A percentile compares a stretch with the other conserved stretches of the same genome.
These are phyloP conservation scores for Allophyes oxyacanthae DNA, from an alignment of 2,888 invertebrate species.

Conservation along the genomic window DNA sequence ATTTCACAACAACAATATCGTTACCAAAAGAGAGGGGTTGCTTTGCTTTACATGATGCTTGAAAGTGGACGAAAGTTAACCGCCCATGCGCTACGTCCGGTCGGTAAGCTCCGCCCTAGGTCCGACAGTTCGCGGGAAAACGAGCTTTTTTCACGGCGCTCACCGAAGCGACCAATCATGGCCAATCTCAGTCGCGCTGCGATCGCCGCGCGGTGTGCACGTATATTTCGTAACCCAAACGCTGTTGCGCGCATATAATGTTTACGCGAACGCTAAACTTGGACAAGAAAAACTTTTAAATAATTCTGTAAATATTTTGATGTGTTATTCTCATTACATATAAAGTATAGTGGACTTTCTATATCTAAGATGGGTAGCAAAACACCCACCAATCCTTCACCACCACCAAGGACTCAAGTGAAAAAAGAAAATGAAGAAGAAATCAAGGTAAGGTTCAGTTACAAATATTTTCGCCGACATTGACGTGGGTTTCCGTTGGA, in stretches of 20 bases:
- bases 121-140: constrained; percentile 72
- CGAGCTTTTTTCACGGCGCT: constrained; percentile 67
- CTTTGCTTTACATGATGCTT: constrained; percentile 30
- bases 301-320: constrained; percentile 57
- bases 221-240: constrained; percentile 32
- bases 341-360: constrained; percentile 57
- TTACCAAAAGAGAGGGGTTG: constrained; percentile 28
- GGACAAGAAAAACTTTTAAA: constrained; percentile 67
- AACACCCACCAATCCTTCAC: constrained; percentile 76
- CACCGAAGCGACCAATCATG: constrained; percentile 62
- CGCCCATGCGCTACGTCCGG: constrained; percentile 67
- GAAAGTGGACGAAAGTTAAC: constrained; percentile 51
- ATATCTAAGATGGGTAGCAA: constrained; percentile 85
- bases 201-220: constrained; percentile 63
- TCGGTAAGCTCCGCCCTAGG: constrained; percentile 77
- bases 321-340: constrained; percentile 49
- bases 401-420: constrained; percentile 82
- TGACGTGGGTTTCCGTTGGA: constrained; percentile 77
- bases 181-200: constrained; percentile 70
- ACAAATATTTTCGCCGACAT: constrained; percentile 61
- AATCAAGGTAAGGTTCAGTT: constrained; percentile 90
- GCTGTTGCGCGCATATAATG: constrained; percentile 65
- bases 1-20: constrained; percentile 22
- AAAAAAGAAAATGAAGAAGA: constrained; percentile 94
- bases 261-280: constrained; percentile 79